phyloP scores from a whole-genome alignment of 2,113 vertebrate species.

The Collichthys lucidus region DNA sequence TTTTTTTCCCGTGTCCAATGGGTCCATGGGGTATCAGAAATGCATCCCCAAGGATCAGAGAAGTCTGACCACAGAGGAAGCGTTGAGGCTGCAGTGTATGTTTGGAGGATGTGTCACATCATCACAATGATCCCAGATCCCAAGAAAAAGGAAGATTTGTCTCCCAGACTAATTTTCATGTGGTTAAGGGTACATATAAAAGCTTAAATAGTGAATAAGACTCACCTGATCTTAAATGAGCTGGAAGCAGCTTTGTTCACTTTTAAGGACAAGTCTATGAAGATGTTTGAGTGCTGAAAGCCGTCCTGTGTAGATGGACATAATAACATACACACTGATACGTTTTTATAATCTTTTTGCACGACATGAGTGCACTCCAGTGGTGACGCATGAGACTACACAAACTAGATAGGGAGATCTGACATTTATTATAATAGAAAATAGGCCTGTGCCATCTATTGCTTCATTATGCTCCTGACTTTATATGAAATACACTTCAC shows the following conservation, averaged over 20 bases:
- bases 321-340: too few relatives aligned
- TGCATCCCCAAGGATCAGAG: not conserved
- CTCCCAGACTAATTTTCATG: not conserved
- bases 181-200: not conserved
- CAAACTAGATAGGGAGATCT: not conserved
- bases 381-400: constrained; percentile 45
- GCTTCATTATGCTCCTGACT: not conserved
- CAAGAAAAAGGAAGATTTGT: too few relatives aligned
- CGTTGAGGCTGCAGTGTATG: not conserved
- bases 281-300: not conserved
- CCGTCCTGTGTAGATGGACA: not conserved
- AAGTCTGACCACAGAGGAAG: not conserved
- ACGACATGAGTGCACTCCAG: constrained; percentile 64
- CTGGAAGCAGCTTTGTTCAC: not conserved
- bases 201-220: not conserved
- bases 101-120: not conserved
- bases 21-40: not conserved
- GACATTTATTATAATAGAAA: not conserved
- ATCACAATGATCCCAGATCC: not conserved
- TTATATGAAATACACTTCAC: not conserved
- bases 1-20: not conserved
- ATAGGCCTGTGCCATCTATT: not conserved
- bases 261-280: not conserved
- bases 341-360: not conserved
- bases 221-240: not conserved